Conservation (phyloP, 2,888 invertebrate genomes). For the Aplocera efformata region DNA sequence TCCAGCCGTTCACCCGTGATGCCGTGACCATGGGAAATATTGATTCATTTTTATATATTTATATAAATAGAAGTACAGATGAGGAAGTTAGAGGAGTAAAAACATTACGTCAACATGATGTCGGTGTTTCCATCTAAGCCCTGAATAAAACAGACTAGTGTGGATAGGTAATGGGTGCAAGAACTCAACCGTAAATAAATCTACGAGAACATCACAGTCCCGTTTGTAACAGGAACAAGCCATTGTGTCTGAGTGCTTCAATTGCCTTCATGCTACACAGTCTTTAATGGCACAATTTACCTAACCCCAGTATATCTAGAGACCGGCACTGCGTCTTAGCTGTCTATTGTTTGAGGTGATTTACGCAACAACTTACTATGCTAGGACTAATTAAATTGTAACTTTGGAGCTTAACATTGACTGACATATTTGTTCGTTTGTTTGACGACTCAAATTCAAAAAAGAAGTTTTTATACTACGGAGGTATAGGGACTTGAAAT, state of each 20-base stretch:
- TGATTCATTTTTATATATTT: too few relatives aligned
- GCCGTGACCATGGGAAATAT: too few relatives aligned
- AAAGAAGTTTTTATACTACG: neutral
- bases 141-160: constrained; percentile 10
- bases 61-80: too few relatives aligned
- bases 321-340: constrained; percentile 11
- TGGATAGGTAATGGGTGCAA: constrained; percentile 9
- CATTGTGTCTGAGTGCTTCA: constrained; percentile 27
- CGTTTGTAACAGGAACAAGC: constrained; percentile 23
- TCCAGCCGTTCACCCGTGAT: too few relatives aligned
- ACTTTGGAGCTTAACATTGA: too few relatives aligned
- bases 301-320: constrained; percentile 25
- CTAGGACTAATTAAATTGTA: constrained; percentile 31
- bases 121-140: constrained; percentile 3
- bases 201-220: constrained; percentile 19
- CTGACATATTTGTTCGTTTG: constrained; percentile 31
- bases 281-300: constrained; percentile 31
- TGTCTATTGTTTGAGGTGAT: constrained; percentile 32
- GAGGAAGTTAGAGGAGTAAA: too few relatives aligned
- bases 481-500: constrained; percentile 3
- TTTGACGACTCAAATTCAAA: constrained; percentile 23
- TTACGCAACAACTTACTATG: constrained; percentile 33
- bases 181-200: constrained; percentile 22
- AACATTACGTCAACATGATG: neutral
- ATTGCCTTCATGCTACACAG: constrained; percentile 26